Evolutionary conservation across 2,888 invertebrate genomes (phyloP), one percentile per base, ranked within the genome.

Genomic region (Bellardia bayeri): DNA sequence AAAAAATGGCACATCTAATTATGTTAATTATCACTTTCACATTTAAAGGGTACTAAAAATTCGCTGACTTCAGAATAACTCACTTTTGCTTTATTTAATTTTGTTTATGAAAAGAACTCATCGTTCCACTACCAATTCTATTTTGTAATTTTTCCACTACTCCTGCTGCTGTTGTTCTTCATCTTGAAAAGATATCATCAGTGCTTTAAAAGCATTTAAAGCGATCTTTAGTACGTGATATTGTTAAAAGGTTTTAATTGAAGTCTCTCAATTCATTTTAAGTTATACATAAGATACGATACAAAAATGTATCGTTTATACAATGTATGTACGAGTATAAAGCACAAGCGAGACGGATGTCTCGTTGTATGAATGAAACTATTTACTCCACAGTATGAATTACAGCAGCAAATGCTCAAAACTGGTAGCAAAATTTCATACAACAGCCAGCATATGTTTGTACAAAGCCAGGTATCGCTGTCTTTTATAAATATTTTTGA

Each of bases 241-340:
- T 91, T 92, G 91, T 92, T 92, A 92, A 92, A 92, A 91, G 91
- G 91, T 92, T 92, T 92, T 92, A 91, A 92, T 92, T 92, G 92
- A 92, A 92, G 92, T 91, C 90, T 90, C 84, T 88, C 84, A 82
- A 86, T 86, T 85, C 80, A 68, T 86, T 86, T 85, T 30, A 42
- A 75, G 75, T 75, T 80, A 45, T 51, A 61, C 54, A 69, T 16
- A 66, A 42, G 3, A 37, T 54, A 58, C 45, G 13, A 45, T 13
- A 45, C 3, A 2, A 45, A 13, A 45, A 45, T 45, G 45, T 45
- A 11, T 45, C 45, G 9, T 45, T 9, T 45, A 45, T 37, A 37
- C 6, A 37, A 11, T 45, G 45, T 45, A 45, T 11, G 13, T 13
- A 11, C 37, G 37, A 37, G 37, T 37, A 6, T 37, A 9, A 71